phyloP scores from a whole-genome alignment of 2,797 vertebrate genomes.

The Amblyopsis hoosieri region DNA sequence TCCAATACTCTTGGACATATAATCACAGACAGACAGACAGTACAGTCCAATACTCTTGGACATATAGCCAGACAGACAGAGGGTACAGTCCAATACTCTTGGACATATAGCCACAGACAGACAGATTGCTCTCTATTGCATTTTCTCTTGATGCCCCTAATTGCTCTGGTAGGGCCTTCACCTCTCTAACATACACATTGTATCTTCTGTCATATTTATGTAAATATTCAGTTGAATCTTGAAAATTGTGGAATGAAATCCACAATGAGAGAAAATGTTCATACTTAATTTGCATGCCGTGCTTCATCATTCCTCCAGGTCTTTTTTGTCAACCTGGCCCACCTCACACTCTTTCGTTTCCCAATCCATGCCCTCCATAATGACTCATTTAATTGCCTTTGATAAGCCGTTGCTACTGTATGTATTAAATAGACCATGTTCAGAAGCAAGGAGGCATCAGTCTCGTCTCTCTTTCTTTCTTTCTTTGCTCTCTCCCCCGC shows the following conservation, averaged over 20 bases:
- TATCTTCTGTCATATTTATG: slow-evolving; percentile 38
- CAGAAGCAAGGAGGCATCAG: slow-evolving; percentile 37
- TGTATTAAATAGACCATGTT: slow-evolving; percentile 65
- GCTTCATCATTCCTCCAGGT: slow-evolving; percentile 47
- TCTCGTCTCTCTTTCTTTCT: not conserved
- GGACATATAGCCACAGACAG: not conserved
- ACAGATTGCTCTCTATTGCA: slow-evolving; percentile 46
- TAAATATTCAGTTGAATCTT: slow-evolving; percentile 46
- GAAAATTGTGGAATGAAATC: slow-evolving; percentile 49
- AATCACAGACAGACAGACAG: too few relatives aligned
- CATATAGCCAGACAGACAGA: too few relatives aligned
- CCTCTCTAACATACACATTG: slow-evolving; percentile 37
- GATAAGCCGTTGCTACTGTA: slow-evolving; percentile 61
- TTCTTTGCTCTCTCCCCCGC: slow-evolving; percentile 1
- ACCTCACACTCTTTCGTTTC: slow-evolving; percentile 52
- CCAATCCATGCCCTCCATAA: slow-evolving; percentile 60
- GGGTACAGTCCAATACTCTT: too few relatives aligned
- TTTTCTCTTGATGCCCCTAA: slow-evolving; percentile 25
- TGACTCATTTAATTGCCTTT: slow-evolving; percentile 74
- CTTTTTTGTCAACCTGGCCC: slow-evolving; percentile 52
- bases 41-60: too few relatives aligned
- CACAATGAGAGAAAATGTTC: slow-evolving; percentile 35
- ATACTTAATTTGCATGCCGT: slow-evolving; percentile 67
- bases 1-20: too few relatives aligned
- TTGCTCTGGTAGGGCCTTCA: slow-evolving; percentile 13